A percentile compares a stretch with the other conserved stretches of the same genome.
Conservation (phyloP, 2,888 invertebrate species). For the Epinotia bilunana region DNA sequence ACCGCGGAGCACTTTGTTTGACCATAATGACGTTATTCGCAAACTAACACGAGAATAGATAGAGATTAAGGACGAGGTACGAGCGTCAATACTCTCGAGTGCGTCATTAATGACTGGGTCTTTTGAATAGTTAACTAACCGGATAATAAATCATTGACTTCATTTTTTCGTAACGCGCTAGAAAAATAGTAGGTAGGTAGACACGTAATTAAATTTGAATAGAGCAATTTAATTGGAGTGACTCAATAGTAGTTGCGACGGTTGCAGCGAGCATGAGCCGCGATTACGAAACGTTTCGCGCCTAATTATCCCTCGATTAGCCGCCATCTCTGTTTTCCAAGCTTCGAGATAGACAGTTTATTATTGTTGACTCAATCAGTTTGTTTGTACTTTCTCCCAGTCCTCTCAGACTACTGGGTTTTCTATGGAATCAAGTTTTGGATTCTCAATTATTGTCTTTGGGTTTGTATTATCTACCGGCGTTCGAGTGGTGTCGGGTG, state of each 20-base stretch:
- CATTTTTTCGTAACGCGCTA: constrained; percentile 31
- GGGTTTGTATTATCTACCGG: constrained; percentile 61
- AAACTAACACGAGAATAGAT: constrained; percentile 41
- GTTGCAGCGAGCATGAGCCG: constrained; percentile 36
- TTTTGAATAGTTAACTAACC: constrained; percentile 41
- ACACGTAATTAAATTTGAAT: constrained; percentile 20
- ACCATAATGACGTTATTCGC: constrained; percentile 45
- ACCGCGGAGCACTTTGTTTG: constrained; percentile 33
- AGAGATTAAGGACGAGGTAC: constrained; percentile 28
- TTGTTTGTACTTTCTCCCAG: constrained; percentile 70
- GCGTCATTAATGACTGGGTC: constrained; percentile 34
- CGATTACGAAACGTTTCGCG: constrained; percentile 51
- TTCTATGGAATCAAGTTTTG: constrained; percentile 60
- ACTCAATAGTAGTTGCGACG: constrained; percentile 20
- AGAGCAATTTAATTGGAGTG: constrained; percentile 33
- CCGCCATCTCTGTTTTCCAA: constrained; percentile 56
- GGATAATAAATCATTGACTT: constrained; percentile 37
- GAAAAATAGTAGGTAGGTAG: constrained; percentile 16
- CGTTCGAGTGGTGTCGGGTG: constrained; percentile 56
- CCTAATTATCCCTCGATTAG: constrained; percentile 52
- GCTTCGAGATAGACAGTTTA: constrained; percentile 50
- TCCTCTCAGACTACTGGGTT: constrained; percentile 61
- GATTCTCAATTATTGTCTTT: constrained; percentile 57
- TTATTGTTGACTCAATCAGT: constrained; percentile 53
- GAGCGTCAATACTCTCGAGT: constrained; percentile 36